These are phyloP conservation scores for Polydrusus pterygomalis DNA, from an alignment of 2,888 invertebrate genomes.

Conservation along the genomic window DNA sequence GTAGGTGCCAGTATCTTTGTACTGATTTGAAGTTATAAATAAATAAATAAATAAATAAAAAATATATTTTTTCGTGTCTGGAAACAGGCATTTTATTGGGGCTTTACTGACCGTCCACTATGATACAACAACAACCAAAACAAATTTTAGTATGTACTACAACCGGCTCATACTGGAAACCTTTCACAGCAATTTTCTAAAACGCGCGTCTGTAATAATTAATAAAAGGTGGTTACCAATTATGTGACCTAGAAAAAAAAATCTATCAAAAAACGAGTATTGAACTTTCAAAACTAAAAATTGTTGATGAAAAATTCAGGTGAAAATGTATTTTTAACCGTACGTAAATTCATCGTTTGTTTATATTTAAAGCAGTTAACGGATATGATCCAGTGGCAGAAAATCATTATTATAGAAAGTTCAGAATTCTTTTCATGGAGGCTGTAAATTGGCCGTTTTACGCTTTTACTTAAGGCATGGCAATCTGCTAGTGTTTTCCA, in stretches of 20 bases:
- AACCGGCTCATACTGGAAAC: not conserved
- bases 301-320: conserved; percentile 39
- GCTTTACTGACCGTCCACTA: too few species aligned
- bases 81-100: too few species aligned
- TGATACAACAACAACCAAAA: too few species aligned
- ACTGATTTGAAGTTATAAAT: too few species aligned
- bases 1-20: too few species aligned
- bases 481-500: too few species aligned
- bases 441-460: too few species aligned
- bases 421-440: conserved; percentile 4
- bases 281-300: conserved; percentile 22
- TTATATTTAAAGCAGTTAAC: conserved; percentile 49
- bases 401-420: conserved; percentile 43
- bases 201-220: too few species aligned
- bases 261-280: not conserved
- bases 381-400: conserved; percentile 50
- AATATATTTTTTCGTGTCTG: too few species aligned
- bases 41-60: too few species aligned
- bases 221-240: not conserved
- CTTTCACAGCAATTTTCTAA: not conserved
- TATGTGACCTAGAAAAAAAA: conserved; percentile 17
- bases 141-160: too few species aligned
- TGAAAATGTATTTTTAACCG: conserved; percentile 49
- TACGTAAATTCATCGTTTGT: conserved; percentile 37
- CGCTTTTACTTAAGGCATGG: too few species aligned